Conservation (phyloP, 2,888 invertebrate genomes). For the Aspidapion aeneum region DNA sequence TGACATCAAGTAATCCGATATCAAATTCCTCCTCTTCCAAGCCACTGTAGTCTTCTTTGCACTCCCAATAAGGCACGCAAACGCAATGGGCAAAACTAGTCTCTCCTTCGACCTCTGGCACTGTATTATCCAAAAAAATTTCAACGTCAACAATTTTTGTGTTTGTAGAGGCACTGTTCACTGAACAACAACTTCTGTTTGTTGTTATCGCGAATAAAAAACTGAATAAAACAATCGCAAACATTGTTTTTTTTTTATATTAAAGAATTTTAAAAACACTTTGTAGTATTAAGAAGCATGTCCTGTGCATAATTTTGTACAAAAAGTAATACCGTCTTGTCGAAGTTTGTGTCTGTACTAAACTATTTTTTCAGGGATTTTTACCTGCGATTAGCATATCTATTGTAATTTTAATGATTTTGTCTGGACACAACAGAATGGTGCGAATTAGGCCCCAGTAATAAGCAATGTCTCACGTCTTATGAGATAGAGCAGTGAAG, state of each 20-base stretch:
- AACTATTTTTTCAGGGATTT: background rate
- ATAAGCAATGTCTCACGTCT: too few species aligned
- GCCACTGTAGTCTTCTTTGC: slow-evolving; percentile 40
- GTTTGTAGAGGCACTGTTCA: background rate
- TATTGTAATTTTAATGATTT: background rate
- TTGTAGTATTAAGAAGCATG: background rate
- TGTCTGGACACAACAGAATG: background rate
- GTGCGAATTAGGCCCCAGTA: too few species aligned
- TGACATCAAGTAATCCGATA: slow-evolving; percentile 29
- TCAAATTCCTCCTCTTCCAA: slow-evolving; percentile 37
- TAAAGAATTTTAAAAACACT: background rate
- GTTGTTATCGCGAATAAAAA: background rate
- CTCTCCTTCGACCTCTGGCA: background rate
- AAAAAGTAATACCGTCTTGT: background rate
- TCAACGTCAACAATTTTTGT: background rate
- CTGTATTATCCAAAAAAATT: background rate
- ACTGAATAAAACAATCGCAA: background rate
- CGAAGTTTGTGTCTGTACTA: background rate
- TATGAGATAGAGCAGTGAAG: too few species aligned
- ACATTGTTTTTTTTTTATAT: background rate
- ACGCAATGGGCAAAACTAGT: slow-evolving; percentile 30
- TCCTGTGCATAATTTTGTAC: background rate
- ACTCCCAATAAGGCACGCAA: slow-evolving; percentile 44
- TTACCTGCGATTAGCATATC: background rate
- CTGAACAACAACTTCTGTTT: too few species aligned